These are phyloP conservation scores for Lipophrys pholis DNA, from an alignment of 2,113 vertebrate genomes.

Conservation along the genomic window DNA sequence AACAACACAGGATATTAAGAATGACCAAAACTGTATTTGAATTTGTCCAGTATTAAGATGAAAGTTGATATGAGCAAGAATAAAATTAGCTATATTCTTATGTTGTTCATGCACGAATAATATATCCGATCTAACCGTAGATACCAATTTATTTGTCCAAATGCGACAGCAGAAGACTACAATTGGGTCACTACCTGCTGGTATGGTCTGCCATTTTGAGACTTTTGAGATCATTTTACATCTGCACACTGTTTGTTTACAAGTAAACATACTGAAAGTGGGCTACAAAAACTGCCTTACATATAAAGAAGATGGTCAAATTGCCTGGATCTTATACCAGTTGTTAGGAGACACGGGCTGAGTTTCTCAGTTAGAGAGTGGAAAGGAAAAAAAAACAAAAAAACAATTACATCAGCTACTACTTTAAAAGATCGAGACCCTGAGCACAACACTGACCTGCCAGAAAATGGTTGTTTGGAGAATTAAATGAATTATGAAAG, in stretches of 20 bases:
- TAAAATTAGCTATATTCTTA: slow-evolving; percentile 7
- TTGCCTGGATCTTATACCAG: slow-evolving; percentile 25
- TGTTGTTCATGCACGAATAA: slow-evolving; percentile 34
- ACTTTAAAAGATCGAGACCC: slow-evolving; percentile 64
- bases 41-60: slow-evolving; percentile 1
- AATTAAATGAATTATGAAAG: slow-evolving; percentile 81
- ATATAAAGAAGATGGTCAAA: slow-evolving; percentile 31
- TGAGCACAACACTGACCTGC: slow-evolving; percentile 69
- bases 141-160: background rate
- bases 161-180: slow-evolving; percentile 25
- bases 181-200: slow-evolving; percentile 24
- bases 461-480: slow-evolving; percentile 69
- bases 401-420: slow-evolving; percentile 61
- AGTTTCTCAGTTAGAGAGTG: slow-evolving; percentile 10
- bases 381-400: slow-evolving; percentile 2
- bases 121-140: slow-evolving; percentile 20
- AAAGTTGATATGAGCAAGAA: background rate
- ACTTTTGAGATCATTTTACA: slow-evolving; percentile 35
- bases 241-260: slow-evolving; percentile 15
- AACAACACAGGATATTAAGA: background rate
- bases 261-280: slow-evolving; percentile 25
- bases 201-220: slow-evolving; percentile 13
- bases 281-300: slow-evolving; percentile 7
- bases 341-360: slow-evolving; percentile 40
- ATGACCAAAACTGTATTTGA: background rate